phyloP scores from a whole-genome alignment of 2,888 invertebrate species.

The Chymomyza caudatula region DNA sequence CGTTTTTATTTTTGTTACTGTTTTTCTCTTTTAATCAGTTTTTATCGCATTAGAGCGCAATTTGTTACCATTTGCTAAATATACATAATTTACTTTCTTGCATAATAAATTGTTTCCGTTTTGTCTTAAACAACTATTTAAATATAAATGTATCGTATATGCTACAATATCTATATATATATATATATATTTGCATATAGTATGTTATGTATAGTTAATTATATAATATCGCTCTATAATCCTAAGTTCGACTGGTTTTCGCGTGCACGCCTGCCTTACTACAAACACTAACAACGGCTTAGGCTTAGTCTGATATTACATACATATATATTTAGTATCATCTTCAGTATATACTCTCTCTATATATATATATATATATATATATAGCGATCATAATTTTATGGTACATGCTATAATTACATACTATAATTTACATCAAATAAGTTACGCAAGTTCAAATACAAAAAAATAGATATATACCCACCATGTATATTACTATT shows the following conservation, averaged over 20 bases:
- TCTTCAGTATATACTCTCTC: no score
- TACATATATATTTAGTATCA: not conserved
- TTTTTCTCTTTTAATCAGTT: not conserved
- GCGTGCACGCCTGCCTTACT: constrained; percentile 13
- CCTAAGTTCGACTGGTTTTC: constrained; percentile 17
- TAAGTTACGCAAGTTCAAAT: constrained; percentile 8
- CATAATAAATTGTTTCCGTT: constrained; percentile 54
- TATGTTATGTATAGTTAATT: not conserved
- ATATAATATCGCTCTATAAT: constrained; percentile 9
- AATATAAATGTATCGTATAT: constrained; percentile 33
- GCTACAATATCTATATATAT: constrained; percentile 2
- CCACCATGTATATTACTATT: constrained; percentile 32
- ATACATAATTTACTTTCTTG: constrained; percentile 54
- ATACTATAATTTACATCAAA: constrained; percentile 13
- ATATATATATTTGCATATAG: constrained; percentile 3
- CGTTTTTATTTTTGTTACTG: constrained; percentile 26
- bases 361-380: constrained; percentile 13
- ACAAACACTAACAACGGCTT: constrained; percentile 36
- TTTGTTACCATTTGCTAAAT: constrained; percentile 47
- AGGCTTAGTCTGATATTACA: constrained; percentile 23
- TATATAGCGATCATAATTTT: not conserved
- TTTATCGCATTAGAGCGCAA: not conserved
- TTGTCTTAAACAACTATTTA: constrained; percentile 40
- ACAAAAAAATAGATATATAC: constrained; percentile 24
- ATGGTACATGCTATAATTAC: constrained; percentile 1